Percentiles rank a stretch among this genome's conserved stretches.
Evolutionary conservation across 2,797 vertebrate species (phyloP).

Genomic region (Anolis apletophallus): DNA sequence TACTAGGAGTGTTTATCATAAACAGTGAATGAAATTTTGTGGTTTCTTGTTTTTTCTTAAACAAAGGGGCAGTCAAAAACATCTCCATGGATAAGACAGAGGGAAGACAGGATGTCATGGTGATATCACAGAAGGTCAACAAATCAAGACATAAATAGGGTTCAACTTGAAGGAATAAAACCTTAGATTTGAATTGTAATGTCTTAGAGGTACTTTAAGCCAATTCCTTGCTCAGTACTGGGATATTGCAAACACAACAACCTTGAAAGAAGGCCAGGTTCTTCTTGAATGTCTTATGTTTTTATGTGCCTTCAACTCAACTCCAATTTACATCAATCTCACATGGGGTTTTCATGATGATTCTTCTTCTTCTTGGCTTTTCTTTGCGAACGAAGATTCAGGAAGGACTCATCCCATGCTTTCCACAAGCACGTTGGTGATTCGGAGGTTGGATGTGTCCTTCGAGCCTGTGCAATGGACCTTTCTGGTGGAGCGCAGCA

Average conservation of each 20-base stretch:
- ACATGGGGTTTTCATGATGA: too few species aligned
- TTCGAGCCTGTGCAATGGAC: too few species aligned
- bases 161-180: background rate
- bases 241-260: background rate
- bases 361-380: too few species aligned
- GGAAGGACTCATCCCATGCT: too few species aligned
- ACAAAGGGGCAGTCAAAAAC: background rate
- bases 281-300: background rate
- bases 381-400: too few species aligned
- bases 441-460: too few species aligned
- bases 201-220: background rate
- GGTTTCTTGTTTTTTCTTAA: background rate
- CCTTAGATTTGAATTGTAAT: background rate
- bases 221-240: background rate
- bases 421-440: too few species aligned
- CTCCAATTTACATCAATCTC: too few species aligned
- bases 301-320: too few species aligned
- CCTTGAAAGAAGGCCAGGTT: background rate
- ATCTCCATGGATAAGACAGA: too few species aligned
- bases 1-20: background rate
- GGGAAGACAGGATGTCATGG: background rate
- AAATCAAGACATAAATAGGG: background rate
- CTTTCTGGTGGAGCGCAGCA: too few species aligned
- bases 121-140: background rate
- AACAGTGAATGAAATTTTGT: background rate